Percentiles rank a stretch among this genome's conserved stretches.
Conservation (phyloP, 2,888 invertebrate species). For the Lithophane socia region DNA sequence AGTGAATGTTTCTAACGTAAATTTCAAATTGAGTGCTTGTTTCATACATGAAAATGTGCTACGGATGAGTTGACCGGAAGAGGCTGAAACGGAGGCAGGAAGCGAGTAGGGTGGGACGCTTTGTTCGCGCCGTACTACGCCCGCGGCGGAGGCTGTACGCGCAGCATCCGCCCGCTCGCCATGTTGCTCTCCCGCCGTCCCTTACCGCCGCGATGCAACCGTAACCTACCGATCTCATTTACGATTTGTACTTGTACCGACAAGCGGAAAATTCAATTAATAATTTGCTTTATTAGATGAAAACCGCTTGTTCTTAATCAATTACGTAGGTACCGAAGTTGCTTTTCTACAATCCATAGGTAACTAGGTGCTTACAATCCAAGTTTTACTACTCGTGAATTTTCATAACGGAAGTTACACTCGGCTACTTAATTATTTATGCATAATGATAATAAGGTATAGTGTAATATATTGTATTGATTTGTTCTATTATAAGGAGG, state of each 20-base stretch:
- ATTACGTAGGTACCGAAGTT: not conserved
- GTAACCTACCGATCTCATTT: slow-evolving; percentile 55
- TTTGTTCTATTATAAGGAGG: slow-evolving; percentile 5
- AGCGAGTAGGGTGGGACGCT: slow-evolving; percentile 85
- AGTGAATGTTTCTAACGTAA: slow-evolving; percentile 73
- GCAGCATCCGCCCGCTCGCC: slow-evolving; percentile 88
- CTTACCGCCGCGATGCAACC: slow-evolving; percentile 61
- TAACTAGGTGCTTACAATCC: not conserved
- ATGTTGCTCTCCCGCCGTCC: slow-evolving; percentile 77
- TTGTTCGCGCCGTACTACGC: slow-evolving; percentile 86
- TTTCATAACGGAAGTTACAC: slow-evolving; percentile 3
- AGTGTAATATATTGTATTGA: not conserved
- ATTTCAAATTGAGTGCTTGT: slow-evolving; percentile 77
- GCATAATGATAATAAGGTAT: not conserved
- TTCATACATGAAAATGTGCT: slow-evolving; percentile 78
- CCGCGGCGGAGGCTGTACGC: slow-evolving; percentile 85
- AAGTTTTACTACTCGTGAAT: slow-evolving; percentile 5
- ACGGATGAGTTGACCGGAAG: slow-evolving; percentile 74
- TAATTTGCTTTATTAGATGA: slow-evolving; percentile 50
- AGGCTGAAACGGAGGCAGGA: slow-evolving; percentile 74
- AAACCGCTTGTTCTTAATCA: slow-evolving; percentile 32
- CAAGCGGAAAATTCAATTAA: slow-evolving; percentile 61
- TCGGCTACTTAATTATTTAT: not conserved
- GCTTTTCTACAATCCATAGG: not conserved
- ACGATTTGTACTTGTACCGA: slow-evolving; percentile 51